These are phyloP conservation scores for Clepsis dumicolana DNA, from an alignment of 2,888 invertebrate genomes.

Conservation along the genomic window DNA sequence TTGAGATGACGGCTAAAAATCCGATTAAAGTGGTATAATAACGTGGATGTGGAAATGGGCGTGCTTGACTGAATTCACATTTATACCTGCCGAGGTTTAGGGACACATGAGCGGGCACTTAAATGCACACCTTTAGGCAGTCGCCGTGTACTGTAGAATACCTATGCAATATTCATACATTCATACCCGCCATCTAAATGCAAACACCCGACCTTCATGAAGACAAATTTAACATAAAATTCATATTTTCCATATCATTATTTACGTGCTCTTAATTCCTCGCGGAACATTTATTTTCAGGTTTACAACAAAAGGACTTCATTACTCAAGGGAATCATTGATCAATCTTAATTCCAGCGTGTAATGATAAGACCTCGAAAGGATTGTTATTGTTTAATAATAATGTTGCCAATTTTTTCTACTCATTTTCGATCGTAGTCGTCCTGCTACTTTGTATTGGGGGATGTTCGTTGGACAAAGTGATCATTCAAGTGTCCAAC, in stretches of 20 bases:
- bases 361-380: conserved; percentile 22
- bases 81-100: conserved; percentile 40
- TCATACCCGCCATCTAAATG: conserved; percentile 37
- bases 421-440: conserved; percentile 6
- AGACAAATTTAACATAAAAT: conserved; percentile 40
- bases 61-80: conserved; percentile 35
- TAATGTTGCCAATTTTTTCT: conserved; percentile 19
- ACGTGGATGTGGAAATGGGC: conserved; percentile 24
- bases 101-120: conserved; percentile 34
- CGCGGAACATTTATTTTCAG: conserved; percentile 13
- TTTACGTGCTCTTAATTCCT: conserved; percentile 14
- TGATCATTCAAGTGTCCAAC: conserved; percentile 20
- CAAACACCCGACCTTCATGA: conserved; percentile 34
- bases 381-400: conserved; percentile 12
- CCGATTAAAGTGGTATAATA: conserved; percentile 38
- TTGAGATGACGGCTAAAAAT: conserved; percentile 34
- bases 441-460: neutral
- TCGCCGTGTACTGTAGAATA: conserved; percentile 7
- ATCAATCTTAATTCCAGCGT: conserved; percentile 39
- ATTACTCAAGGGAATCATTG: conserved; percentile 34
- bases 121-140: conserved; percentile 26
- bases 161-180: conserved; percentile 42
- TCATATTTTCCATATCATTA: conserved; percentile 31
- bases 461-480: conserved; percentile 6
- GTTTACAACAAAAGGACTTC: conserved; percentile 23